Evolutionary conservation across 1,140 invertebrate species (phyloP).

Genomic region (Nasonia longicornis): DNA sequence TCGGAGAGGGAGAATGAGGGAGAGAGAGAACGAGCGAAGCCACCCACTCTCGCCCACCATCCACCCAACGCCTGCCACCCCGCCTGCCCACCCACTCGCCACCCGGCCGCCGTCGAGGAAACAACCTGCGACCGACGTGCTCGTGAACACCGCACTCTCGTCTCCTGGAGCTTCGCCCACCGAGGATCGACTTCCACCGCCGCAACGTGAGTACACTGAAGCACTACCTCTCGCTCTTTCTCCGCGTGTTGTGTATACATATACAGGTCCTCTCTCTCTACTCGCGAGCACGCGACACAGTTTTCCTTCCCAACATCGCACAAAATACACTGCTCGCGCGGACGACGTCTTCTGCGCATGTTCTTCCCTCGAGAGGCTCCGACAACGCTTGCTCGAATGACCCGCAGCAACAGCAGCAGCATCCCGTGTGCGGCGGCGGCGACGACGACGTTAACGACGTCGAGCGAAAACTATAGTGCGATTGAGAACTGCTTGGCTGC

Average conservation of each 20-base stretch:
- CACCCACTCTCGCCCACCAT: conserved; percentile 58
- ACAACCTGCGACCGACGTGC: conserved; percentile 65
- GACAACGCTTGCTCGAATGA: too few relatives aligned
- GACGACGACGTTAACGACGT: not conserved
- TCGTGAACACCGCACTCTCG: not conserved
- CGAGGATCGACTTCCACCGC: not conserved
- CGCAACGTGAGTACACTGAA: conserved; percentile 27
- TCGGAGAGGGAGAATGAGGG: conserved; percentile 6
- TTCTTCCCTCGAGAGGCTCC: too few relatives aligned
- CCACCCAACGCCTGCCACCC: conserved; percentile 64
- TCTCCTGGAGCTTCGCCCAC: conserved; percentile 4
- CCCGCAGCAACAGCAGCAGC: not conserved
- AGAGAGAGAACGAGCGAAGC: conserved; percentile 39
- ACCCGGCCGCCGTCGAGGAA: conserved; percentile 69
- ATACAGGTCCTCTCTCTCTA: not conserved
- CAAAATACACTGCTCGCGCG: not conserved
- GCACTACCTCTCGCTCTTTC: not conserved
- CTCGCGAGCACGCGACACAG: not conserved
- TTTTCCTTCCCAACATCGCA: too few relatives aligned
- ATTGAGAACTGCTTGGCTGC: conserved; percentile 25
- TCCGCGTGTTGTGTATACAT: not conserved
- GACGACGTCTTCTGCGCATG: not conserved
- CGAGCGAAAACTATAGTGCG: not conserved
- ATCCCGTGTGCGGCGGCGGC: not conserved
- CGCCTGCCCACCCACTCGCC: conserved; percentile 69